Evolutionary conservation across 2,888 invertebrate species (phyloP).

Genomic region (Ischnura elegans): DNA sequence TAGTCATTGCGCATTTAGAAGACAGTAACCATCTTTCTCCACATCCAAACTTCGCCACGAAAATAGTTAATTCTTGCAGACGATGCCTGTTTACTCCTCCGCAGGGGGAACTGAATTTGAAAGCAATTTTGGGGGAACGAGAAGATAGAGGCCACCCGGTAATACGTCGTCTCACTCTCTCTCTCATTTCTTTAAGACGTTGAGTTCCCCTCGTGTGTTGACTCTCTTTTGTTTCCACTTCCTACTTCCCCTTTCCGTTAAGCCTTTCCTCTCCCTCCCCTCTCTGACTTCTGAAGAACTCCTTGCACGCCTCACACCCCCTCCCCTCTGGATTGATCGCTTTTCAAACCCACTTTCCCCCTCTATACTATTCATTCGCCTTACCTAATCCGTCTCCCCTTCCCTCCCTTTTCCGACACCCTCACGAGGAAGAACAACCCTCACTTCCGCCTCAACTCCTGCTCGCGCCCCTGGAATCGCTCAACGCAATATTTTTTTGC

Average conservation of each 20-base stretch:
- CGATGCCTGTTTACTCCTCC: no score
- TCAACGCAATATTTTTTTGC: not conserved
- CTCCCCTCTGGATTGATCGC: not conserved
- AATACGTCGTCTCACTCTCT: not conserved
- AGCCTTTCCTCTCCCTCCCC: not conserved
- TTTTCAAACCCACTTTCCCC: not conserved
- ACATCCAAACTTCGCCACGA: no score
- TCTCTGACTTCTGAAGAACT: not conserved
- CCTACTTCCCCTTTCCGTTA: not conserved
- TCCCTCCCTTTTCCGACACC: not conserved
- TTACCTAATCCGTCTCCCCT: not conserved
- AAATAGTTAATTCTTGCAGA: no score
- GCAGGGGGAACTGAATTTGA: not conserved
- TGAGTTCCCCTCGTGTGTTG: not conserved
- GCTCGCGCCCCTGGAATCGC: not conserved
- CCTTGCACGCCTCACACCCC: not conserved
- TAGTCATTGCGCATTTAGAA: no score
- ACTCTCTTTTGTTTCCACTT: not conserved
- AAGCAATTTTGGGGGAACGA: not conserved
- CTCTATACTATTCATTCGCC: constrained; percentile 10
- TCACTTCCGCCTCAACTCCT: not conserved
- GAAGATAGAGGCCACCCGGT: constrained; percentile 19
- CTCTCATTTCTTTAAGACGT: no score
- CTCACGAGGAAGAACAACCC: not conserved
- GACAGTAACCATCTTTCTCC: no score